Base-by-base conservation (phyloP, 2,888 invertebrate genomes). In the Drosophila tanythrix region DNA sequence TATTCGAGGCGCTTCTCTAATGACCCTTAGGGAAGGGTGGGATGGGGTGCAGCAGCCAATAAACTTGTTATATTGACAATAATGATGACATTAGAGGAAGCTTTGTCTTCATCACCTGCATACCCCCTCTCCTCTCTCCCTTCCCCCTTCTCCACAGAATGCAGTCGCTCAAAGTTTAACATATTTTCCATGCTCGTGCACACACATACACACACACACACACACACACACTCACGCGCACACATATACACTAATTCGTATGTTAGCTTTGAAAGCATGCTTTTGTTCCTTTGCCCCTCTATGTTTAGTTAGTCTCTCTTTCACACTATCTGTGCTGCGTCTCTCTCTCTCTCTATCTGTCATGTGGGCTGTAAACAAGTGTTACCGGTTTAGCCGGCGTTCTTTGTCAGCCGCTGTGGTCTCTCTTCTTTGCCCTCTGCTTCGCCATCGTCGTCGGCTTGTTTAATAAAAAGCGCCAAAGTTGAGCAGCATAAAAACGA, bases 31-130 rank as follows among this genome's bases (percentile, higher is more conserved):
- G 50, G 29, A 38, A 27, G 21, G 36, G 25, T 3, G n/a, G 8
- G 6, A 8, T 10, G 31, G 15, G 29, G 38, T 18, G 64, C 43
- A 27, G 61, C 79, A 75, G 78, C 76, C 85, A 86, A 86, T 87
- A 83, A 87, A 86, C 86, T 85, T 87, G 88, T 86, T 86, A 83
- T 87, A 83, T 85, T 82, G 85, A 82, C 85, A 79, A 85, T 87
- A 86, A 86, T 86, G 82, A 86, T 86, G 86, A 86, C 86, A 85
- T 86, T 86, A 85, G 79, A 77, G 76, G 68, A 71, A 79, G 70
- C 81, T 75, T 68, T 76, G 77, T 58, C 64, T 78, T 80, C 82
- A 81, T 83, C 84, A 83, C 84, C 81, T 84, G 83, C 70, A 61
- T 25, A 25, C 21, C 21, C 25, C 66, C 70, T 70, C 66, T 63